phyloP scores from a whole-genome alignment of 1,140 invertebrate genomes.

The Cyphomyrmex costatus region DNA sequence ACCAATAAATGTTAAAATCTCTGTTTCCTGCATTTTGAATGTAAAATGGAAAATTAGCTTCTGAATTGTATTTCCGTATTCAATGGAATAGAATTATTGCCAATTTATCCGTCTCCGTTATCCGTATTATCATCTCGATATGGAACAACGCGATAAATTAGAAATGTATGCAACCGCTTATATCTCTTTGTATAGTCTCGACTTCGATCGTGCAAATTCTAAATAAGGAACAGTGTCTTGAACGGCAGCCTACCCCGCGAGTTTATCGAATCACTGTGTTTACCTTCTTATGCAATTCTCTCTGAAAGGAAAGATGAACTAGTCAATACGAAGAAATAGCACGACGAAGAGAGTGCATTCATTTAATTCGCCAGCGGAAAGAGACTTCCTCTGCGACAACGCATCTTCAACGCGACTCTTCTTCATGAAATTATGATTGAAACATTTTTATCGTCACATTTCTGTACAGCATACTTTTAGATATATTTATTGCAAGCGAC shows the following conservation, averaged over 20 bases:
- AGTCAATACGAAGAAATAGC: background rate
- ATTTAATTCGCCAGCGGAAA: background rate
- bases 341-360: conserved; percentile 5
- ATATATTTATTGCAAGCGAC: background rate
- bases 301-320: conserved; percentile 25
- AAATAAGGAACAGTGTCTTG: conserved; percentile 56
- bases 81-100: conserved; percentile 8
- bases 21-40: background rate
- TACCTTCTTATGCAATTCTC: background rate
- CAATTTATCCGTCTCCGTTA: conserved; percentile 15
- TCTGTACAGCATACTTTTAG: background rate
- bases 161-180: conserved; percentile 51
- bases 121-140: conserved; percentile 9
- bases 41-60: background rate
- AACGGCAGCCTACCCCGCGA: conserved; percentile 7
- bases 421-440: background rate
- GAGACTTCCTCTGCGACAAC: background rate
- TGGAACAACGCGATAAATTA: conserved; percentile 47
- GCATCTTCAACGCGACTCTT: background rate
- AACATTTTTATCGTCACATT: background rate
- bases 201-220: conserved; percentile 58
- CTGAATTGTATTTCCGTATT: background rate
- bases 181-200: conserved; percentile 41
- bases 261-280: conserved; percentile 28
- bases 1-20: background rate